phyloP scores from a whole-genome alignment of 35 echinoderm and acorn worm genomes.

The Apostichopus japonicus region DNA sequence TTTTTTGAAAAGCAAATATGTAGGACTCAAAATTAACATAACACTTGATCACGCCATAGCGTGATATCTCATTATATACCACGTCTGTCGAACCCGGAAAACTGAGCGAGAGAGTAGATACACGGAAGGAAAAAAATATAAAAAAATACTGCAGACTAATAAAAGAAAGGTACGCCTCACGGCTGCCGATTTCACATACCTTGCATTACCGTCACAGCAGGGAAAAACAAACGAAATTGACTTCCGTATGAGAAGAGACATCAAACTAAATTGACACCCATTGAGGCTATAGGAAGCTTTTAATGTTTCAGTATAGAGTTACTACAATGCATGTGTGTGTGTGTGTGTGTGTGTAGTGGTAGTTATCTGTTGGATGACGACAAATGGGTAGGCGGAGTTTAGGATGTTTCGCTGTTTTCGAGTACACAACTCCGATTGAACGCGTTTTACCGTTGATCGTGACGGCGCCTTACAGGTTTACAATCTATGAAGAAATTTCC shows the following conservation, averaged over 20 bases:
- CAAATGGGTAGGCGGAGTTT: no score
- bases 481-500: no score
- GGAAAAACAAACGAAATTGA: conserved; percentile 11
- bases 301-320: not conserved
- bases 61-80: not conserved
- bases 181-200: conserved; percentile 18
- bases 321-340: no score
- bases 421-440: no score
- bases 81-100: not conserved
- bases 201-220: conserved; percentile 30
- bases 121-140: not conserved
- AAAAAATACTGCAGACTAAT: not conserved
- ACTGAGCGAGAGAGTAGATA: not conserved
- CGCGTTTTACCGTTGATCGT: no score
- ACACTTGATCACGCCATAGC: not conserved
- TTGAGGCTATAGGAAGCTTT: not conserved
- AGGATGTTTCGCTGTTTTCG: no score
- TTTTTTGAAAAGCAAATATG: not conserved
- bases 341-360: no score
- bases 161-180: not conserved
- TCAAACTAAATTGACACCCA: conserved; percentile 36
- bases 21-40: not conserved
- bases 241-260: not conserved
- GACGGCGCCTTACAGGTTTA: no score
- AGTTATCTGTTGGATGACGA: no score